Evolutionary conservation across 2,113 vertebrate genomes (phyloP).

Genomic region (Vireo altiloquus): DNA sequence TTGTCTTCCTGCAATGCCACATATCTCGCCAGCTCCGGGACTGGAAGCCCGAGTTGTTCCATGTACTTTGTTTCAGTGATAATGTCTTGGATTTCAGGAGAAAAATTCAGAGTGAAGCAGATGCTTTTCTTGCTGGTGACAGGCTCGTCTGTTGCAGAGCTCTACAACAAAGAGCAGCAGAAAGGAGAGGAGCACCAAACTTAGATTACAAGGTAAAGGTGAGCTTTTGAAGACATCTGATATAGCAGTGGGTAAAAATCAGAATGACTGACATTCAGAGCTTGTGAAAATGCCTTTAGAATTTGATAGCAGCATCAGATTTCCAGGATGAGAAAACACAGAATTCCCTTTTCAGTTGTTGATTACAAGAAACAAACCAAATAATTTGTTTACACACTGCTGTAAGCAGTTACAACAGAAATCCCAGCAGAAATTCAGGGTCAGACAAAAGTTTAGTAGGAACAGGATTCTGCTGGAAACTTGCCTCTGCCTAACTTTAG

Average conservation of each 20-base stretch:
- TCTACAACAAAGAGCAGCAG: conserved; percentile 9
- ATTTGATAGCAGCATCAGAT: neutral
- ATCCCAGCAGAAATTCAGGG: neutral
- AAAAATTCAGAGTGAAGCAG: conserved; percentile 80
- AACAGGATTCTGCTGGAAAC: neutral
- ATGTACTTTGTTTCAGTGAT: conserved; percentile 85
- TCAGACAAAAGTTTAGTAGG: neutral
- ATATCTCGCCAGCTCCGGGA: conserved; percentile 76
- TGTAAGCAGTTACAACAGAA: neutral
- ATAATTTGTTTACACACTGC: neutral
- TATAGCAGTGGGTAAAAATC: neutral
- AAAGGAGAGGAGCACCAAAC: neutral
- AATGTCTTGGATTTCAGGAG: conserved; percentile 78
- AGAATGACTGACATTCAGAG: neutral
- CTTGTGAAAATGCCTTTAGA: neutral
- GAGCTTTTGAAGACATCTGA: neutral
- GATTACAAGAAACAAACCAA: neutral
- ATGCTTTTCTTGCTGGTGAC: neutral
- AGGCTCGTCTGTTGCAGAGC: neutral
- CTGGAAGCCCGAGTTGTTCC: conserved; percentile 75
- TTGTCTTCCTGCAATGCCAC: conserved; percentile 83
- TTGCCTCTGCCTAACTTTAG: neutral
- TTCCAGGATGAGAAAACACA: neutral
- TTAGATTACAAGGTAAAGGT: neutral
- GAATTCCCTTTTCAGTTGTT: neutral